These are phyloP conservation scores for Myopa tessellatipennis DNA, from an alignment of 2,888 invertebrate species.

Conservation along the genomic window DNA sequence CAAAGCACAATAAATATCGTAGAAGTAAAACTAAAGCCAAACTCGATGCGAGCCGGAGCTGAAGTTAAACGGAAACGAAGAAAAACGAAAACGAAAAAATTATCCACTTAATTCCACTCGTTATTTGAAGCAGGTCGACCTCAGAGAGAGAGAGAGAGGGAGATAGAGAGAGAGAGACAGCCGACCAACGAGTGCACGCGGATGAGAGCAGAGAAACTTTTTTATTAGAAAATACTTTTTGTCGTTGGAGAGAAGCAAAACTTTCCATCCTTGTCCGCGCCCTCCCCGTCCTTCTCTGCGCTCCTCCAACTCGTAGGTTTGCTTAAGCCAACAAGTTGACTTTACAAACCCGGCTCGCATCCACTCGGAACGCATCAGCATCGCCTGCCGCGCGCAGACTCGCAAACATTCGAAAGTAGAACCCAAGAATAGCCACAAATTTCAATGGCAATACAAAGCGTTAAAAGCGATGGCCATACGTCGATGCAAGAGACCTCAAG, in stretches of 20 bases:
- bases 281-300: neutral
- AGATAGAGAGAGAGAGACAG: neutral
- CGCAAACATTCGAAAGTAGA: no score
- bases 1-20: neutral
- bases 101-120: slow-evolving; percentile 33
- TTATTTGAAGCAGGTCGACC: slow-evolving; percentile 21
- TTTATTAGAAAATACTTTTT: neutral
- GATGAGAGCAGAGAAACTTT: neutral
- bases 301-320: slow-evolving; percentile 1
- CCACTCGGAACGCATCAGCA: no score
- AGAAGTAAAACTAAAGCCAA: neutral
- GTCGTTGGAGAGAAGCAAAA: neutral
- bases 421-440: neutral
- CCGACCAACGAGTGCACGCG: neutral
- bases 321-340: slow-evolving; percentile 7
- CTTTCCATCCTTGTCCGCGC: slow-evolving; percentile 13
- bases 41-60: neutral
- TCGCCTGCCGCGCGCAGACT: neutral
- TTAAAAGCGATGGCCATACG: neutral
- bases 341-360: no score
- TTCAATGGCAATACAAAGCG: neutral
- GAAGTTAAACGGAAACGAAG: neutral
- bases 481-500: neutral
- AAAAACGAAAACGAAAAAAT: neutral
- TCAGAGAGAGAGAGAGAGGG: neutral